Conservation (phyloP, 1,140 invertebrate species). For the Asobara japonica region DNA sequence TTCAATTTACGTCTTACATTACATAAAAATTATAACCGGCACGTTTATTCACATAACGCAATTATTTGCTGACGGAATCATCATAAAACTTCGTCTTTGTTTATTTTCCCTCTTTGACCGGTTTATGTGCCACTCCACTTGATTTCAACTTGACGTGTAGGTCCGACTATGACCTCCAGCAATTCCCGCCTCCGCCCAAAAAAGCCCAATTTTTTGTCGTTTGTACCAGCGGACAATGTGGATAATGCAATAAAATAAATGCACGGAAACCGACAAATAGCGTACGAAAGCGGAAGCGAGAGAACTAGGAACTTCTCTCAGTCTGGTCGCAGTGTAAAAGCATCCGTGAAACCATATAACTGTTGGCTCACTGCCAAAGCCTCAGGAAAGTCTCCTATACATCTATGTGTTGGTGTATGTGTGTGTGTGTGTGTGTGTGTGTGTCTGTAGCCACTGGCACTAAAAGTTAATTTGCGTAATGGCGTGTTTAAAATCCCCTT, state of each 20-base stretch:
- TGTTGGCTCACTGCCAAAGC: conserved; percentile 48
- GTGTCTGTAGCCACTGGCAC: conserved; percentile 43
- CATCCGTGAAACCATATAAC: conserved; percentile 43
- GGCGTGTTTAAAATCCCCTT: conserved; percentile 50
- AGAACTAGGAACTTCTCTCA: conserved; percentile 1
- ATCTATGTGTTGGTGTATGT: too few relatives aligned
- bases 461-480: conserved; percentile 58
- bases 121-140: neutral
- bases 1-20: too few relatives aligned
- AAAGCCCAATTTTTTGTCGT: neutral
- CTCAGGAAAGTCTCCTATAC: neutral
- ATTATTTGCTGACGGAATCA: neutral
- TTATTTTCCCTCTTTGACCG: neutral
- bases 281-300: conserved; percentile 10
- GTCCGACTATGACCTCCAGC: too few relatives aligned
- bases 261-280: conserved; percentile 13
- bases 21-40: too few relatives aligned
- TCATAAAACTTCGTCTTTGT: neutral
- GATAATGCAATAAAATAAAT: conserved; percentile 8
- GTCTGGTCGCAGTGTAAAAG: conserved; percentile 19
- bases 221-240: neutral
- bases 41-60: neutral
- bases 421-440: neutral
- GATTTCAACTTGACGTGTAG: neutral
- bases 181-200: neutral